phyloP scores from a whole-genome alignment of 2,888 invertebrate species.

The Timema cristinae region DNA sequence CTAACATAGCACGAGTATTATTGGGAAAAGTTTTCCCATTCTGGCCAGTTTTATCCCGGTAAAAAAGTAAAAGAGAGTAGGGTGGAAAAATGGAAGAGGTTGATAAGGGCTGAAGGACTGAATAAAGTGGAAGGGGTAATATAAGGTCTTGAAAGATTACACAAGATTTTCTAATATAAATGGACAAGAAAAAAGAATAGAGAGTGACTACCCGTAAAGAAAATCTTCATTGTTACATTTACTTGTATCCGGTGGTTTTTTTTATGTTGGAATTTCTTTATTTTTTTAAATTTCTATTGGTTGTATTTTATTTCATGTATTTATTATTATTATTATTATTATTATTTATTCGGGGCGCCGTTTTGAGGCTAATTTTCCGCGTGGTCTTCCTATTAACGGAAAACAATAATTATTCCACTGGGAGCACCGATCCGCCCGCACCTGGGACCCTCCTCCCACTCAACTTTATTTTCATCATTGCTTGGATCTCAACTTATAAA shows the following conservation, averaged over 20 bases:
- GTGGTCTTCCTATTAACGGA: constrained; percentile 13
- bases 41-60: constrained; percentile 10
- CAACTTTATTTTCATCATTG: too few relatives aligned
- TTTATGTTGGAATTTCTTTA: neutral
- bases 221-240: constrained; percentile 9
- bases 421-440: neutral
- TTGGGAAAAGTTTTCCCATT: constrained; percentile 17
- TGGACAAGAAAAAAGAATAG: neutral
- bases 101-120: neutral
- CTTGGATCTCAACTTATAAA: too few relatives aligned
- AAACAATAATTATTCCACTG: constrained; percentile 14
- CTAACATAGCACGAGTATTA: constrained; percentile 8
- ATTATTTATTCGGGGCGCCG: constrained; percentile 9
- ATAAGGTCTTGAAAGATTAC: constrained; percentile 15
- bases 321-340: neutral
- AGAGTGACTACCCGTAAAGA: neutral
- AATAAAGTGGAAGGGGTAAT: constrained; percentile 5
- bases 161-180: constrained; percentile 12
- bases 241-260: neutral
- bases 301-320: too few relatives aligned
- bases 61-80: neutral
- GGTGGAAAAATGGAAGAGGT: constrained; percentile 13
- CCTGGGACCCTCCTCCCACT: too few relatives aligned
- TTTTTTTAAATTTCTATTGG: too few relatives aligned
- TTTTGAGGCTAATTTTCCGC: constrained; percentile 16